Conservation (phyloP, 2,797 vertebrate species). For the Coregonus sp. region DNA sequence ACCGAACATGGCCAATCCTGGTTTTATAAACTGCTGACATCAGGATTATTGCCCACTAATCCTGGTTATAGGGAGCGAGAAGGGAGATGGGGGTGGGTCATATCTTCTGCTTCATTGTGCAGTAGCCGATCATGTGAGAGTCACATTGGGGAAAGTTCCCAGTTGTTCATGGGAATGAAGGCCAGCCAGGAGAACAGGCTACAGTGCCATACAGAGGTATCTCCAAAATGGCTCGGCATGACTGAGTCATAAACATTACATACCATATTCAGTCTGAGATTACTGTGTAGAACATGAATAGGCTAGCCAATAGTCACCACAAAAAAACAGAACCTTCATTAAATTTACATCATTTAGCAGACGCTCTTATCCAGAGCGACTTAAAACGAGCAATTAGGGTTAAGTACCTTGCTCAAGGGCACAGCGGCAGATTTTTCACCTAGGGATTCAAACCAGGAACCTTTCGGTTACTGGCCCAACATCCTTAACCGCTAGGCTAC, state of each 20-base stretch:
- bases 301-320: no score
- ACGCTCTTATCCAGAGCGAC: no score
- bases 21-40: neutral
- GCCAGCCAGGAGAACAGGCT: neutral
- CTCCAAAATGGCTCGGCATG: neutral
- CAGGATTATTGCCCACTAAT: no score
- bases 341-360: no score
- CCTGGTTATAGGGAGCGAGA: neutral
- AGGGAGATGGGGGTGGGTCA: neutral
- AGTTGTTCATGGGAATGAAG: neutral
- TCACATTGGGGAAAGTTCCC: conserved; percentile 1
- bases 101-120: conserved; percentile 20
- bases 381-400: no score
- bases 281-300: neutral
- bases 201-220: neutral
- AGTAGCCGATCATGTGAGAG: conserved; percentile 26
- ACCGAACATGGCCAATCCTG: neutral
- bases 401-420: no score
- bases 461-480: no score
- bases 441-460: no score
- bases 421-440: no score
- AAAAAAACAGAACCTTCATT: no score
- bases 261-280: neutral
- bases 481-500: no score
- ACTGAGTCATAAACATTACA: neutral